Evolutionary conservation across 37 sponge, comb jelly and placozoan genomes (phyloP), one percentile per base, ranked within the genome.

Genomic region (Cladorhizidae sp.): DNA sequence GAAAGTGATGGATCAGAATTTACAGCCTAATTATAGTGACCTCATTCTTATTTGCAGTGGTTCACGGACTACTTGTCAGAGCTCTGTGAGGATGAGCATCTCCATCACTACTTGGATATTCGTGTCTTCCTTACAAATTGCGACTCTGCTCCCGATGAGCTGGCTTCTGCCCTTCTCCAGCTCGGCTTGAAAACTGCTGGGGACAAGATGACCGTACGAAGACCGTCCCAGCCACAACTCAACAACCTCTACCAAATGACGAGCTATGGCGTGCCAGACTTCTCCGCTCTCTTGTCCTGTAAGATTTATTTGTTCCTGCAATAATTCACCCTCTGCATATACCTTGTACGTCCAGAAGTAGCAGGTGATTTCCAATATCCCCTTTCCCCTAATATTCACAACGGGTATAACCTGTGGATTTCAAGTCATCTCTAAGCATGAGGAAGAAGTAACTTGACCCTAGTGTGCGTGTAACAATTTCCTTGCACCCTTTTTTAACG

Each of bases 221-320:
- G 83, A 36, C 88, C 82, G 0, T 87, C 88, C 36, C 88, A 76
- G 52, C 88, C 88, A 52, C 88, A 88, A 51, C 78, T 88, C 41
- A 88, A 76, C 73, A 88, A 82, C 56, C 82, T 88, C 42, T 72
- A 82, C 67, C 39, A 68, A 42, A 82, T 52, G 67, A 77, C 88
- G 2, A 68, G 73, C 32, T 78, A 88, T 77, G 88, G 88, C 20
- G 72, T 78, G 5, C 88, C 88, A 41, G 88, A 88, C 62, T 88
- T 82, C 70, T 57, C 42, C 54, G n/a, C 77, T 11, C 71, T 88
- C n/a, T 52, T 88, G 1, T 77, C 81, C 36, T 82, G 88, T 88
- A 59, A 82, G 88, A 75, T 3, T 36, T 26, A 59, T 26, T n/a
- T n/a, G 17, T 17, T 20, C 55, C 12, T 17, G 17, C 55, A 54